Evolutionary conservation across 1,140 invertebrate species (phyloP), one percentile per base, ranked within the genome.

Genomic region (Caenorhabditis tropicalis): DNA sequence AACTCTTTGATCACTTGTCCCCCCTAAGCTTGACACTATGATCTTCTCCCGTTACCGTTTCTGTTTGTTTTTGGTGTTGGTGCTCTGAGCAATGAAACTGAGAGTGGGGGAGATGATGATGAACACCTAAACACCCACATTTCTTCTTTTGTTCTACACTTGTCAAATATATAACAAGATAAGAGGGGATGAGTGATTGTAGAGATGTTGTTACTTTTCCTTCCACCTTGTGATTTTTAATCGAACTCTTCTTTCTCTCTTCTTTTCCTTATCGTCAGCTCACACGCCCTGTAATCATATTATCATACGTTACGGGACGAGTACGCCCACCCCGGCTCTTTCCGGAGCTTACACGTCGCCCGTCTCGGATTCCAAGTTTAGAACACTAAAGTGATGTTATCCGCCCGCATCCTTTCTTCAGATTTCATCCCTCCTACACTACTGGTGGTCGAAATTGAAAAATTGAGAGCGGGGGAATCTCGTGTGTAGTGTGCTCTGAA

Each of bases 401-500:
- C 79, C 79, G 48, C 46, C 51, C 48, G 27, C 36, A 48, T 81
- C 79, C 24, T 36, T 39, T 53, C 48, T 56, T 51, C 79, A 51
- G 79, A 81, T 81, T 81, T 81, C 79, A 81, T 24, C 19, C 79
- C 79, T 10, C 51, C 48, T 81, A 39, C 51, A 33, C 31, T 12
- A 51, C 27, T 81, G 58, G 65, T 43, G 65, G 36, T 74, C 36
- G n/a, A 74, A 74, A 74, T 74, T 74, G 36, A 39, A 74, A 74
- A 74, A 74, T 74, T 74, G 33, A 74, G 36, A 43, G n/a, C n/a
- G n/a, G n/a, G n/a, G 36, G 65, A 33, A n/a, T 74, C 65, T 74
- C 36, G 65, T 74, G 65, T 74, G 65, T 74, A 74, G 65, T 74
- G 65, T 74, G 65, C 65, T 74, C 36, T 74, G n/a, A 74, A 74